Conservation (phyloP, 1,140 invertebrate species). For the Formica selysi region DNA sequence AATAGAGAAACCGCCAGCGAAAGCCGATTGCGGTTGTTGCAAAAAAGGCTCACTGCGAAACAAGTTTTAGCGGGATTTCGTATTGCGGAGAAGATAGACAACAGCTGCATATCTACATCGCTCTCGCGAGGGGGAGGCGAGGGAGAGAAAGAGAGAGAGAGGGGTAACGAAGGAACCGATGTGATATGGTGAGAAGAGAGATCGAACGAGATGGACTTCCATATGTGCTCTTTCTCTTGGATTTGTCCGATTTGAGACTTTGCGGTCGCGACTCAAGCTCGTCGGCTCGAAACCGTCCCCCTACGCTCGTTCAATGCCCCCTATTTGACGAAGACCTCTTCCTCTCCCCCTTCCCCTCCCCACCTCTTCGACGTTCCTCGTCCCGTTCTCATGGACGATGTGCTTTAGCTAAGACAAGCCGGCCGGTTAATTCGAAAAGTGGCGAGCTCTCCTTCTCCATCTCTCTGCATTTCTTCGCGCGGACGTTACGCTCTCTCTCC, state of each 20-base stretch:
- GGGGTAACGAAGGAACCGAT: constrained; percentile 37
- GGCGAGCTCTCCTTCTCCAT: constrained; percentile 50
- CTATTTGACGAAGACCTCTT: neutral
- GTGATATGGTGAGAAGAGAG: constrained; percentile 16
- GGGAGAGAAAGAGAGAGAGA: neutral
- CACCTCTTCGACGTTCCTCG: constrained; percentile 5
- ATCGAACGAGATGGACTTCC: constrained; percentile 44
- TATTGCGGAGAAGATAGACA: constrained; percentile 60
- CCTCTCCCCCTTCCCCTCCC: neutral
- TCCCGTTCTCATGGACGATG: constrained; percentile 50
- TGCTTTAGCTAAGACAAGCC: constrained; percentile 67
- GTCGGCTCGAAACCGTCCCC: neutral
- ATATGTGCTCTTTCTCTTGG: constrained; percentile 66
- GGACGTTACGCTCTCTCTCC: constrained; percentile 15
- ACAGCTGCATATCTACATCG: constrained; percentile 50
- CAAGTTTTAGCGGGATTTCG: constrained; percentile 64
- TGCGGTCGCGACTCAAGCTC: constrained; percentile 72
- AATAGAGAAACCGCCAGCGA: constrained; percentile 18
- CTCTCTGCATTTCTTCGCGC: constrained; percentile 14
- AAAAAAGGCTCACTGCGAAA: constrained; percentile 27
- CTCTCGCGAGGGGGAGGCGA: neutral
- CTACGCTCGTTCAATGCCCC: constrained; percentile 12
- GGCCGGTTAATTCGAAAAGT: constrained; percentile 75
- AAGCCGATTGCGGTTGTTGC: constrained; percentile 51
- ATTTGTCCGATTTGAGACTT: constrained; percentile 68